Conservation (phyloP, 92 coral and sea anemone genomes). For the Zoanthus sansibaricus region DNA sequence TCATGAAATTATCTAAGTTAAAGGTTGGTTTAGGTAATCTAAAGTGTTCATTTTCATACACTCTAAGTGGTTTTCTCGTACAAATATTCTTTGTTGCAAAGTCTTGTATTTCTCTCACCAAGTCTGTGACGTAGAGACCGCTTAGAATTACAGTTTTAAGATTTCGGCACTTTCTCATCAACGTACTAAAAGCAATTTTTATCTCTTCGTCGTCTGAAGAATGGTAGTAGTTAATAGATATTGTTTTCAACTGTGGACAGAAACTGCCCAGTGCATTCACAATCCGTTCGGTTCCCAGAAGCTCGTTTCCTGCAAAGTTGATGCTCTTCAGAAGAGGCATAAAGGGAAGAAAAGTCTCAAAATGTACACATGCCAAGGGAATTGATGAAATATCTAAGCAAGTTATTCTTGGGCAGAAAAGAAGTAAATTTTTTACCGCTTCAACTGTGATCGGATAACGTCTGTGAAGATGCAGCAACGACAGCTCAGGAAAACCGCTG, state of each 20-base stretch:
- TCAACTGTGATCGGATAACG: conserved; percentile 82
- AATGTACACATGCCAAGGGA: conserved; percentile 73
- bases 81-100: conserved; percentile 19
- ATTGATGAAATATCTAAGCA: conserved; percentile 82
- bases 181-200: conserved; percentile 61
- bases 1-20: conserved; percentile 53
- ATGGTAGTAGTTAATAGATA: conserved; percentile 72
- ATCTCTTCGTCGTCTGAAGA: conserved; percentile 67
- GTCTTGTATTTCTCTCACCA: conserved; percentile 51
- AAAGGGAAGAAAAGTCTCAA: conserved; percentile 70
- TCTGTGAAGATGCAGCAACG: conserved; percentile 69
- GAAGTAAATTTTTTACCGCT: conserved; percentile 62
- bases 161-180: conserved; percentile 58
- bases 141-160: conserved; percentile 65
- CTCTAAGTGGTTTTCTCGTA: conserved; percentile 8
- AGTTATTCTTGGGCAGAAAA: conserved; percentile 65
- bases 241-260: conserved; percentile 51
- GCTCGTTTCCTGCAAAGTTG: conserved; percentile 79
- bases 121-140: conserved; percentile 75
- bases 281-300: conserved; percentile 68
- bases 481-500: conserved; percentile 63
- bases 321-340: conserved; percentile 61
- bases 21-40: conserved; percentile 47
- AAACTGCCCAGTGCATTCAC: conserved; percentile 57
- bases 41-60: conserved; percentile 50